A percentile compares a stretch with the other conserved stretches of the same genome.
phyloP scores from a whole-genome alignment of 2,888 invertebrate species.

The Teleiodes luculella region DNA sequence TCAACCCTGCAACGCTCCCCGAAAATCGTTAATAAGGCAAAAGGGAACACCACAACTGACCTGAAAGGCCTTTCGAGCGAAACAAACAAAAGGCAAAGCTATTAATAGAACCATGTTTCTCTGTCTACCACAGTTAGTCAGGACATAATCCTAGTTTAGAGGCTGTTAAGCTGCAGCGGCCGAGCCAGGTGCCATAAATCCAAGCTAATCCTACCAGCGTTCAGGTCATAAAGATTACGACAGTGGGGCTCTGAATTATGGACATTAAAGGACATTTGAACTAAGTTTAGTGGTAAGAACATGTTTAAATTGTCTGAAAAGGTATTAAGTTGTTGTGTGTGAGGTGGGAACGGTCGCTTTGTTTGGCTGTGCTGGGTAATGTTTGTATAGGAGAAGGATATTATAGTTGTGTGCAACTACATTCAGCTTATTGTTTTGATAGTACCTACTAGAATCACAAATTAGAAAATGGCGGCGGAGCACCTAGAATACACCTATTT shows the following conservation, averaged over 20 bases:
- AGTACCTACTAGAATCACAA: too few species aligned
- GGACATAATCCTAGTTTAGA: constrained; percentile 33
- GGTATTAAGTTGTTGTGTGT: not conserved
- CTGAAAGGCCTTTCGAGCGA: not conserved
- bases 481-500: too few species aligned
- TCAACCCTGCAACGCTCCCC: too few species aligned
- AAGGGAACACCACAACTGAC: too few species aligned
- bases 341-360: not conserved
- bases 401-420: too few species aligned
- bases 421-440: too few species aligned
- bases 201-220: constrained; percentile 37
- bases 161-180: constrained; percentile 30
- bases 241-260: constrained; percentile 20
- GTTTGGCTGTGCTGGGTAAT: not conserved
- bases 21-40: too few species aligned
- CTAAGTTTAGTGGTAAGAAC: constrained; percentile 6
- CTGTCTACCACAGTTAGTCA: constrained; percentile 27
- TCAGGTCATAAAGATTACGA: constrained; percentile 44
- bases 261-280: constrained; percentile 11
- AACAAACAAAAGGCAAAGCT: not conserved
- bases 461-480: too few species aligned
- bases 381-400: not conserved
- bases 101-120: constrained; percentile 7
- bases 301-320: constrained; percentile 10
- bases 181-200: constrained; percentile 43